These are phyloP conservation scores for Hippocampus guttulatus DNA, from an alignment of 2,113 vertebrate genomes.

Conservation along the genomic window DNA sequence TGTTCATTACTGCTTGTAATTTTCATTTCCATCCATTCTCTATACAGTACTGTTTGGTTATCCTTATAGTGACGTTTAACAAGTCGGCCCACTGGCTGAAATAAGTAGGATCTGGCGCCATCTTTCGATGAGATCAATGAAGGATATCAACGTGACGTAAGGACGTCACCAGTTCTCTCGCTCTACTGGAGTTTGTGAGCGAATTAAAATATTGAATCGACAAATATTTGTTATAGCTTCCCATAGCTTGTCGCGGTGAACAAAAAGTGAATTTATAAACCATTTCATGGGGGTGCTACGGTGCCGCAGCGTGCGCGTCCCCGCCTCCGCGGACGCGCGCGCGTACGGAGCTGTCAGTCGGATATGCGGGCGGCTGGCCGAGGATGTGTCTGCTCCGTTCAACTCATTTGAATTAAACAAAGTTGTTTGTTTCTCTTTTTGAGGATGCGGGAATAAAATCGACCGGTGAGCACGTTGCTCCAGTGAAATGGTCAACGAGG, in stretches of 20 bases:
- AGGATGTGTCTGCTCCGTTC: slow-evolving; percentile 32
- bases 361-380: slow-evolving; percentile 61
- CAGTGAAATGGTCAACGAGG: not conserved
- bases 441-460: slow-evolving; percentile 14
- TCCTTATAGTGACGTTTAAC: not conserved
- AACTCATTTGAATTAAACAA: slow-evolving; percentile 29
- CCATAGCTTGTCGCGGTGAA: not conserved
- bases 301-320: slow-evolving; percentile 34
- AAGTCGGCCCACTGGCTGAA: not conserved
- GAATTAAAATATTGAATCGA: not conserved
- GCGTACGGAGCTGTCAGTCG: slow-evolving; percentile 75
- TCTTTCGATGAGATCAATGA: not conserved
- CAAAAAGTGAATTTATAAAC: not conserved
- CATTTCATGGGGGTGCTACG: slow-evolving; percentile 27
- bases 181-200: not conserved
- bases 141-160: not conserved
- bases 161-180: not conserved
- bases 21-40: too few relatives aligned
- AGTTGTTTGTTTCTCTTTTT: not conserved
- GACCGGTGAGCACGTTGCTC: not conserved
- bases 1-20: too few relatives aligned
- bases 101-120: not conserved
- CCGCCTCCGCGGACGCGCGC: slow-evolving; percentile 32
- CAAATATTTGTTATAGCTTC: not conserved
- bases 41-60: too few relatives aligned